A percentile compares a stretch with the other conserved stretches of the same genome.
Evolutionary conservation across 2,113 vertebrate species (phyloP).

Genomic region (Mobula hypostoma): DNA sequence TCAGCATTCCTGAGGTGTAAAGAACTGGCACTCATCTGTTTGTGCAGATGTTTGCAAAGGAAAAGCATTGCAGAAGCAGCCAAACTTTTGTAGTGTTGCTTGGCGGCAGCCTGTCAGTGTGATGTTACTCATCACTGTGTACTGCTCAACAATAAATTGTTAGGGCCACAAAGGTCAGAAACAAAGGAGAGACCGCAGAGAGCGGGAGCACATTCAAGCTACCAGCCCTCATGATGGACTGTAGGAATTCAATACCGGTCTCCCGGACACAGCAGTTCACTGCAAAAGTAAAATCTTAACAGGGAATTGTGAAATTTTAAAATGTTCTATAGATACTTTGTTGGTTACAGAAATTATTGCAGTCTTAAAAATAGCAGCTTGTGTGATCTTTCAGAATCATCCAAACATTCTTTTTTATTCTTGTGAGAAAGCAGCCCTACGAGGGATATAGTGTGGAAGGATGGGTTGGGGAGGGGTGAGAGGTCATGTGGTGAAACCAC

Average conservation of each 20-base stretch:
- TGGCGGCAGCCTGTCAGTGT: slow-evolving; percentile 50
- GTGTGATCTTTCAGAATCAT: neutral
- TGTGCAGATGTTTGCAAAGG: slow-evolving; percentile 66
- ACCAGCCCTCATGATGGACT: neutral
- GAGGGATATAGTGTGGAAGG: too few relatives aligned
- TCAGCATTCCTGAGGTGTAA: slow-evolving; percentile 63
- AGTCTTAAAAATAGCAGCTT: neutral
- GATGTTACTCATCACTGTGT: slow-evolving; percentile 52
- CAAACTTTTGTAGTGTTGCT: slow-evolving; percentile 55
- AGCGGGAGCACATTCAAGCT: neutral
- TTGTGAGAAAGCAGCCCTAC: neutral
- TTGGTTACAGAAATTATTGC: neutral
- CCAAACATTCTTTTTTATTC: neutral
- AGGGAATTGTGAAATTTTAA: neutral
- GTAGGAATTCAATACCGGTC: neutral
- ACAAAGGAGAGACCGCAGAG: neutral
- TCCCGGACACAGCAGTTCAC: neutral
- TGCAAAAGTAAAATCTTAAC: neutral
- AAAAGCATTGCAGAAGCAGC: slow-evolving; percentile 64
- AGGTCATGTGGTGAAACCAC: neutral
- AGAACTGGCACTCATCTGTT: slow-evolving; percentile 62
- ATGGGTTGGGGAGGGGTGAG: too few relatives aligned
- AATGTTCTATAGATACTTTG: neutral
- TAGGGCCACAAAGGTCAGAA: neutral
- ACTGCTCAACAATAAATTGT: slow-evolving; percentile 41